A percentile compares a stretch with the other conserved stretches of the same genome.
Evolutionary conservation across 1,140 invertebrate genomes (phyloP).

Genomic region (Brachionus asplanchnoidis): DNA sequence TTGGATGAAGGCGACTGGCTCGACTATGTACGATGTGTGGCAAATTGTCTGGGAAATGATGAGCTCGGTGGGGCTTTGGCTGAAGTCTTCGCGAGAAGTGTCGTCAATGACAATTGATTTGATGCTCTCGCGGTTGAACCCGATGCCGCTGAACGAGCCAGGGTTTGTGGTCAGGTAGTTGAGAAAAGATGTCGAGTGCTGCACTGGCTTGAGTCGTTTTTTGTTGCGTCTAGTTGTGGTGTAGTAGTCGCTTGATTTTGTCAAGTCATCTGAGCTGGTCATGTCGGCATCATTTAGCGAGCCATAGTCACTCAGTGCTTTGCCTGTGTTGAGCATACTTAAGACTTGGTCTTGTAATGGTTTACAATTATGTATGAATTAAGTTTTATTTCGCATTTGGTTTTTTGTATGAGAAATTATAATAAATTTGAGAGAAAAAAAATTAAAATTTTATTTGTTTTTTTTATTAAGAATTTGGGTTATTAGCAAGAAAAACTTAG

Average conservation of each 20-base stretch:
- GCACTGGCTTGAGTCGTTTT: background rate
- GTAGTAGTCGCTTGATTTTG: constrained; percentile 23
- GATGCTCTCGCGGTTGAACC: background rate
- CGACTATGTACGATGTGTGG: constrained; percentile 10
- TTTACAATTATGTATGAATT: background rate
- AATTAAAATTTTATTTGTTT: background rate
- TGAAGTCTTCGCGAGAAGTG: background rate
- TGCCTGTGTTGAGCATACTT: background rate
- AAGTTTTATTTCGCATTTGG: constrained; percentile 1
- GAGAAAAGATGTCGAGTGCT: background rate
- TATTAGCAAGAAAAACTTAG: background rate
- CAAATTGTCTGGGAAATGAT: background rate
- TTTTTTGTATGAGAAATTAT: background rate
- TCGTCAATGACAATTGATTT: background rate
- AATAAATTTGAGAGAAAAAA: background rate
- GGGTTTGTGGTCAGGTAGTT: background rate
- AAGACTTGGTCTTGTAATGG: background rate
- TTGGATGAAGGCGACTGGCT: constrained; percentile 37
- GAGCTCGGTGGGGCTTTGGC: background rate
- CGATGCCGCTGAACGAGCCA: background rate
- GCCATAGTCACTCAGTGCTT: constrained; percentile 10
- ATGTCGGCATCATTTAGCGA: background rate
- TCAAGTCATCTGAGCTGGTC: background rate
- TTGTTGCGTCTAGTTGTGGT: background rate
- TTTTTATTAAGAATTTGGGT: constrained; percentile 12